Evolutionary conservation across 2,113 vertebrate genomes (phyloP), one percentile per base, ranked within the genome.

Genomic region (Lagopus muta): DNA sequence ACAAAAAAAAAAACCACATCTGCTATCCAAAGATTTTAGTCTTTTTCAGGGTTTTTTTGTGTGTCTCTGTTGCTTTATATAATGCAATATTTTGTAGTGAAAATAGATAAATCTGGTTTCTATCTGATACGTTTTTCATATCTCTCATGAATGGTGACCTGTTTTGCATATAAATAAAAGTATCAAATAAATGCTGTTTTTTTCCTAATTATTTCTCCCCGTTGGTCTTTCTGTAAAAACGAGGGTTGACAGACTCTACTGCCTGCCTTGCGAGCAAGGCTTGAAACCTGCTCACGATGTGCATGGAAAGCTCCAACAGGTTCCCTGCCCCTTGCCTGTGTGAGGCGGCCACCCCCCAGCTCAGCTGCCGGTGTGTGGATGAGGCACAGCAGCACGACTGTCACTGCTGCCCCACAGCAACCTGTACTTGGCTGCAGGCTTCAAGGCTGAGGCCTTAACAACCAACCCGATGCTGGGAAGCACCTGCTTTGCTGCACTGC

Each of bases 1-100:
- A 40, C 94, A 94, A 92, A 80, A 95, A 60, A 95, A 60, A 96
- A 94, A 95, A 94, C 91, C 98, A 98, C 98, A 98, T 99, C 98
- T 98, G 98, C 98, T 98, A 99, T 99, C 99, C 99, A 99, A 99
- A 99, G 99, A 99, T 98, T 98, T 98, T 98, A 98, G 98, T 99
- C 98, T 98, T 98, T 98, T 99, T 98, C 98, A 99, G 99, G 98
- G 98, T 98, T 98, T 98, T 98, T 97, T 96, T 97, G 98, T 98
- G 98, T 98, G 98, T 99, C 98, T 98, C 97, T 98, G 98, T 99
- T 98, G 98, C 98, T 99, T 99, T 99, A 98, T 98, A 98, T 98
- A 98, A 99, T 98, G 98, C 97, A 98, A 98, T 99, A 98, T 99
- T 99, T 99, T 99, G 98, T 99, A 99, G 99, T 99, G 98, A 98